These are phyloP conservation scores for Saccostrea cuccullata DNA, from an alignment of 1,140 invertebrate species.

Conservation along the genomic window DNA sequence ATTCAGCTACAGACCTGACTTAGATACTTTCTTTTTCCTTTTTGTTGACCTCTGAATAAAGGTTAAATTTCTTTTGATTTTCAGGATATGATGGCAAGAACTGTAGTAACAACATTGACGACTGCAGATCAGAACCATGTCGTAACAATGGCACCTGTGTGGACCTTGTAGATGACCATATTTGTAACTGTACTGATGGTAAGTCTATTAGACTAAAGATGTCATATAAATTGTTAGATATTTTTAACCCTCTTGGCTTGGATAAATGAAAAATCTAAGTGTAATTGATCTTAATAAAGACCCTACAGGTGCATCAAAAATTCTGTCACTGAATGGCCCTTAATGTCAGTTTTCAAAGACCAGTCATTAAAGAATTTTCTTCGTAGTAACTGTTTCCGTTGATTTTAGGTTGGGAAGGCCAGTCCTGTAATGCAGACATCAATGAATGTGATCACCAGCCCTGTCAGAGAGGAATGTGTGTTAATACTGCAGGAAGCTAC, in stretches of 20 bases:
- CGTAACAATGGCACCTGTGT: conserved; percentile 62
- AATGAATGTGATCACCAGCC: conserved; percentile 61
- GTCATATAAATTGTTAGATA: background rate
- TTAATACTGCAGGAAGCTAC: conserved; percentile 82
- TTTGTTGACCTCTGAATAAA: background rate
- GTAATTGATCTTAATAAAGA: background rate
- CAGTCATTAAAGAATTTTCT: background rate
- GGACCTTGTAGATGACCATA: conserved; percentile 82
- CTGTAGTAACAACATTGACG: conserved; percentile 62
- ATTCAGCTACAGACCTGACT: background rate
- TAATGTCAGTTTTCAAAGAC: background rate
- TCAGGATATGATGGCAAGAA: conserved; percentile 58
- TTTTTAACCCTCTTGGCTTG: background rate
- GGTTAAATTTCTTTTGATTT: conserved; percentile 13
- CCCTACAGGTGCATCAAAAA: too few species aligned
- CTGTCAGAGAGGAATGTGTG: conserved; percentile 63
- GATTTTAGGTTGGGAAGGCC: conserved; percentile 45
- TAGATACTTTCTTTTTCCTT: too few species aligned
- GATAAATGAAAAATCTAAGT: background rate
- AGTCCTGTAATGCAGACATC: conserved; percentile 58
- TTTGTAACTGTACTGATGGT: conserved; percentile 83
- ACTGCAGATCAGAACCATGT: conserved; percentile 65
- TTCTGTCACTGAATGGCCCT: background rate
- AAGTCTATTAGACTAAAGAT: background rate
- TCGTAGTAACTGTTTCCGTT: background rate